phyloP scores from a whole-genome alignment of 2,797 vertebrate species.

The Acanthiza pusilla region DNA sequence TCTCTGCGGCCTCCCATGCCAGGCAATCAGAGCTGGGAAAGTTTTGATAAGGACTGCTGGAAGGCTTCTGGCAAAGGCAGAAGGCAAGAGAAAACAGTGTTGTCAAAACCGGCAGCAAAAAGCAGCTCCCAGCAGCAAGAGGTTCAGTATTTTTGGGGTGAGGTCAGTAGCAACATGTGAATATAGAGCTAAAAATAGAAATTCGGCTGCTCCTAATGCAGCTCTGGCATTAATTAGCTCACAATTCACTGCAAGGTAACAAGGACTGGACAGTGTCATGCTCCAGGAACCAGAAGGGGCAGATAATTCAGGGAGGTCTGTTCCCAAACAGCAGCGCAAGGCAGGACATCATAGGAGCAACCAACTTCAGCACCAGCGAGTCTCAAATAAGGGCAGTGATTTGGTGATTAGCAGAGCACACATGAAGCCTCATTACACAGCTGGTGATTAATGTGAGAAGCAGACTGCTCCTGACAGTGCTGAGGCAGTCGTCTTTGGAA shows the following conservation, averaged over 20 bases:
- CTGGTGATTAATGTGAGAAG: conserved; percentile 54
- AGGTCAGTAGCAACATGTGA: not conserved
- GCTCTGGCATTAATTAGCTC: not conserved
- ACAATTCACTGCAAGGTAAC: not conserved
- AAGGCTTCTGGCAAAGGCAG: not conserved
- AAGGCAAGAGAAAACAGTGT: not conserved
- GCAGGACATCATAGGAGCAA: not conserved
- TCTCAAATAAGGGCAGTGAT: not conserved
- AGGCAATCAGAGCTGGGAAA: not conserved
- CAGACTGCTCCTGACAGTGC: conserved; percentile 20
- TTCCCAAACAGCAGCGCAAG: not conserved
- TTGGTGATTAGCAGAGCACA: conserved; percentile 8
- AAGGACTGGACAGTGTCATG: not conserved
- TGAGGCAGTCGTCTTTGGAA: not conserved
- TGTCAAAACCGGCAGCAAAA: not conserved
- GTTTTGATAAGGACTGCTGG: not conserved
- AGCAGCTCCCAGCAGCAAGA: not conserved
- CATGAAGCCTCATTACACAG: conserved; percentile 42
- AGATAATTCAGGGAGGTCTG: not conserved
- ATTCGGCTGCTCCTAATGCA: not conserved
- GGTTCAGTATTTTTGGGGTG: not conserved
- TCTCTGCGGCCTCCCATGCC: not conserved
- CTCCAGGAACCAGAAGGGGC: not conserved
- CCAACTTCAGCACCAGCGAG: not conserved
- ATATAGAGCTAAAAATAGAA: not conserved